phyloP scores from a whole-genome alignment of 2,888 invertebrate species.

The Eupithecia abbreviata region DNA sequence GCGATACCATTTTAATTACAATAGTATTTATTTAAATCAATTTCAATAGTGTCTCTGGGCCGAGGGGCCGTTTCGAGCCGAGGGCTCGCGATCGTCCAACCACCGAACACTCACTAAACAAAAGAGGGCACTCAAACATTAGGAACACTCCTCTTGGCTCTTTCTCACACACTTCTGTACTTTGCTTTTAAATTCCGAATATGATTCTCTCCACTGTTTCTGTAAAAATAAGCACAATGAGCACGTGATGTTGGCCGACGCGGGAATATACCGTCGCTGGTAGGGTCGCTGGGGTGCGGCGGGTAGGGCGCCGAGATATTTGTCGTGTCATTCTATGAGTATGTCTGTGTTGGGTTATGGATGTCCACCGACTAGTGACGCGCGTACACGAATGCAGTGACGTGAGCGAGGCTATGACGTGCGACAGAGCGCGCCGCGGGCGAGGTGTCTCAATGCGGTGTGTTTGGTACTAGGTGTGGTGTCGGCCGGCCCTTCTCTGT shows the following conservation, averaged over 20 bases:
- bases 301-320: background rate
- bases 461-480: slow-evolving; percentile 54
- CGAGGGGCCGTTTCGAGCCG: slow-evolving; percentile 47
- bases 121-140: slow-evolving; percentile 85
- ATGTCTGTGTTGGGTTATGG: slow-evolving; percentile 5
- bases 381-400: slow-evolving; percentile 67
- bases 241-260: slow-evolving; percentile 48
- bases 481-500: slow-evolving; percentile 75
- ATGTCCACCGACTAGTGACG: slow-evolving; percentile 53
- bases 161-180: slow-evolving; percentile 98
- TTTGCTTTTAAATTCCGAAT: slow-evolving; percentile 98
- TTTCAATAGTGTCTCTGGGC: slow-evolving; percentile 83
- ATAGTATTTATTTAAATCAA: slow-evolving; percentile 82
- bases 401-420: slow-evolving; percentile 54
- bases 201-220: slow-evolving; percentile 99
- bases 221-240: slow-evolving; percentile 85
- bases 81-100: slow-evolving; percentile 63
- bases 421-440: slow-evolving; percentile 55
- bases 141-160: slow-evolving; percentile 99
- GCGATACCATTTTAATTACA: slow-evolving; percentile 81
- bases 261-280: background rate
- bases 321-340: slow-evolving; percentile 23
- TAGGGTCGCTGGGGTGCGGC: background rate
- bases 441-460: slow-evolving; percentile 53
- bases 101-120: slow-evolving; percentile 81